Evolutionary conservation across 2,888 invertebrate genomes (phyloP), one percentile per base, ranked within the genome.

Genomic region (Imbricaverruca yamaguchii): DNA sequence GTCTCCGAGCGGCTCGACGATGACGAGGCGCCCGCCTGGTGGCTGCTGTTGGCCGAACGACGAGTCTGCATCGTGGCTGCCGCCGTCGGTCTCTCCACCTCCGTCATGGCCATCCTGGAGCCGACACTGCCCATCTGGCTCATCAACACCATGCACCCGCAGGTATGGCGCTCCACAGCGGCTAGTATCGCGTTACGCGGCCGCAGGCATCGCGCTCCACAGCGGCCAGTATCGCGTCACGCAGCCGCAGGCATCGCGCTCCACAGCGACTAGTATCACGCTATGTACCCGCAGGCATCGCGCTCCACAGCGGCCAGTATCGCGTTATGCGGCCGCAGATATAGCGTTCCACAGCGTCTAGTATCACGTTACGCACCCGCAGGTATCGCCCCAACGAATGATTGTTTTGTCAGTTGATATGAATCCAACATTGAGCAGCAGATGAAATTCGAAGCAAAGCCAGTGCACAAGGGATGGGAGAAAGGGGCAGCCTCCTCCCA

Each of bases 121-220:
- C 93, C 94, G 0, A 93, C 93, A 83, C 88, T 95, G 23, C 95
- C 94, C 0, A 91, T 94, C 85, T 95, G 94, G 94, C 87, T 94
- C 69, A 90, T 93, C 86, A 90, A 89, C 21, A 90, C 90, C 81
- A 89, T 93, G 84, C 89, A 91, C 84, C 92, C 92, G 1, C 87
- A 88, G 89, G 91, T 91, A n/a, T 3, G 3, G 59, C 15, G 39
- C 23, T 6, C 23, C 0, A 18, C 63, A 8, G 63, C 21, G 63
- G 18, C 63, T 2, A n/a, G 21, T 10, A 2, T 6, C n/a, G 4
- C 63, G 10, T 7, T 21, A 15, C 39, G 39, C 63, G n/a, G n/a
- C 63, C 63, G n/a, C 63, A n/a, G n/a, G 63, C 1, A 39, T 6
- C 39, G 39, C 39, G 39, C 23, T 6, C 23, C 0, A 18, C 63